Evolutionary conservation across 2,888 invertebrate species (phyloP).

Genomic region (Polydrusus cervinus): DNA sequence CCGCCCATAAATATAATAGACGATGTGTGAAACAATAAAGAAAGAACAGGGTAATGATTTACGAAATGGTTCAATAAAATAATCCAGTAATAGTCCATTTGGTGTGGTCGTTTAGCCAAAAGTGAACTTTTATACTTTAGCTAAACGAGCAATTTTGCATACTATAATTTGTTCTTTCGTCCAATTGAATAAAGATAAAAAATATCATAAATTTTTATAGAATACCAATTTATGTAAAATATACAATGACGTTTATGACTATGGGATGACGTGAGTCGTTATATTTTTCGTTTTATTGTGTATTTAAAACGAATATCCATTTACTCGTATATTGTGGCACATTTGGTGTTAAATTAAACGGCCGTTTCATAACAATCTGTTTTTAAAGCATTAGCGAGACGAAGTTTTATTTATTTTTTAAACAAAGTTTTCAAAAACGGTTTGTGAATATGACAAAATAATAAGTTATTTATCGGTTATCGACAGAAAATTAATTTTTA

Average conservation of each 20-base stretch:
- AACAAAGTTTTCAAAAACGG: background rate
- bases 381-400: background rate
- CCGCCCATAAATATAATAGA: constrained; percentile 37
- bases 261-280: constrained; percentile 6
- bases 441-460: too few relatives aligned
- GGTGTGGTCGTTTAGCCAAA: constrained; percentile 43
- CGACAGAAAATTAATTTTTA: too few relatives aligned
- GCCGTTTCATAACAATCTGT: constrained; percentile 1
- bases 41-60: constrained; percentile 46
- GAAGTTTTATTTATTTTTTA: constrained; percentile 1
- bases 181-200: constrained; percentile 49
- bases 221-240: constrained; percentile 20
- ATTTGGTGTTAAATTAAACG: constrained; percentile 12
- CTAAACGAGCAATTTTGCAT: constrained; percentile 46
- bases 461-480: too few relatives aligned
- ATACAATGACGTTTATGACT: constrained; percentile 1
- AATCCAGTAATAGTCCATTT: constrained; percentile 49
- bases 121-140: constrained; percentile 48
- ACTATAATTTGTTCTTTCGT: constrained; percentile 38
- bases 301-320: constrained; percentile 21
- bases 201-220: constrained; percentile 24
- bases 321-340: background rate
- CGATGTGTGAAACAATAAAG: constrained; percentile 49
- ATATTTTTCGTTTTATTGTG: constrained; percentile 17
- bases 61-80: constrained; percentile 47